phyloP scores from a whole-genome alignment of 2,888 invertebrate species.

The Mactromeris polynyma region DNA sequence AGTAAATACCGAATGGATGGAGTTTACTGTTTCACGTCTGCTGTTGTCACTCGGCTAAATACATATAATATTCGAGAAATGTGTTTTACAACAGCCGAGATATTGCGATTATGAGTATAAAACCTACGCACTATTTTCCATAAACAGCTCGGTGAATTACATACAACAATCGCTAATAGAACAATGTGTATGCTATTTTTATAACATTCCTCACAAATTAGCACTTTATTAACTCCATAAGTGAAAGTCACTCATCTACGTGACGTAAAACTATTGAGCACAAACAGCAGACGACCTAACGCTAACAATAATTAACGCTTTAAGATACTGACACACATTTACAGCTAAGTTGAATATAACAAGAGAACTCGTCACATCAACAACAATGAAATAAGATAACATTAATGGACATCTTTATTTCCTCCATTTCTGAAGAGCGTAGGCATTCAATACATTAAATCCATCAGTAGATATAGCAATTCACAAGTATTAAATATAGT shows the following conservation, averaged over 20 bases:
- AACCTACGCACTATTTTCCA: neutral
- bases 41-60: neutral
- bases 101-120: neutral
- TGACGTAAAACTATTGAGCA: neutral
- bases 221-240: neutral
- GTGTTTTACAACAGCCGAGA: neutral
- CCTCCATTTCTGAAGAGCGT: too few species aligned
- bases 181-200: neutral
- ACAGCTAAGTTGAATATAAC: neutral
- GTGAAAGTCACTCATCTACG: neutral
- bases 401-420: neutral
- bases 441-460: neutral
- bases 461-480: neutral
- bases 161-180: too few species aligned
- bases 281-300: neutral
- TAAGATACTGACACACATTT: neutral
- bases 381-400: neutral
- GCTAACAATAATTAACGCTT: neutral
- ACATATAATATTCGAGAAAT: too few species aligned
- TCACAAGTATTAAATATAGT: neutral
- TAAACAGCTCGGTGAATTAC: neutral
- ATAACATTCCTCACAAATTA: neutral
- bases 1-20: neutral
- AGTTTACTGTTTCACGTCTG: neutral
- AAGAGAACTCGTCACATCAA: neutral